Percentiles rank a stretch among this genome's conserved stretches.
phyloP scores from a whole-genome alignment of 2,888 invertebrate genomes.

The Spicauda simplicius region DNA sequence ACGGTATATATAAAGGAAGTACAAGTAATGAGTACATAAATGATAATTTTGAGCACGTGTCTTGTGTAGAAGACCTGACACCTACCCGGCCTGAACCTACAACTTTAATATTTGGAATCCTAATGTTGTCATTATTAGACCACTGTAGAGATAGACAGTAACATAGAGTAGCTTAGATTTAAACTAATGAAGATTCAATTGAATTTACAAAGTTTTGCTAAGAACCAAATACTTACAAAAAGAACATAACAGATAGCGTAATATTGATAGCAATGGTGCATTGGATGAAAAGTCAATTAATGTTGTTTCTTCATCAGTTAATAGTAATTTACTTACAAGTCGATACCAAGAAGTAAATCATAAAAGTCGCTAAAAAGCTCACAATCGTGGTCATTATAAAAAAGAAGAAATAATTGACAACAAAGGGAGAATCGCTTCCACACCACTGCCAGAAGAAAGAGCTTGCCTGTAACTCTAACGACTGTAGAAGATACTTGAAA shows the following conservation, averaged over 20 bases:
- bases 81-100: conserved; percentile 60
- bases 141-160: conserved; percentile 62
- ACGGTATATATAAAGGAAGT: conserved; percentile 77
- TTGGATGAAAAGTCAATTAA: not conserved
- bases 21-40: conserved; percentile 82
- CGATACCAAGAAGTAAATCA: conserved; percentile 34
- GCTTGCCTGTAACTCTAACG: conserved; percentile 28
- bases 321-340: conserved; percentile 29
- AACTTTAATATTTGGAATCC: conserved; percentile 56
- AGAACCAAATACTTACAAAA: too few relatives aligned
- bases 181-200: conserved; percentile 55
- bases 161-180: conserved; percentile 58
- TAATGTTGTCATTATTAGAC: conserved; percentile 69
- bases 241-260: not conserved
- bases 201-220: not conserved
- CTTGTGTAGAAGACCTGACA: conserved; percentile 78
- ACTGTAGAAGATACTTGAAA: conserved; percentile 21
- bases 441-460: conserved; percentile 37
- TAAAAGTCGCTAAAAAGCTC: conserved; percentile 16
- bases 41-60: conserved; percentile 80
- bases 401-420: conserved; percentile 36
- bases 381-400: conserved; percentile 39
- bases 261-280: not conserved
- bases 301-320: conserved; percentile 49
- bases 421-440: conserved; percentile 41